Percentiles rank a stretch among this genome's conserved stretches.
Conservation (phyloP, 2,113 vertebrate genomes). For the Loxodonta africana region DNA sequence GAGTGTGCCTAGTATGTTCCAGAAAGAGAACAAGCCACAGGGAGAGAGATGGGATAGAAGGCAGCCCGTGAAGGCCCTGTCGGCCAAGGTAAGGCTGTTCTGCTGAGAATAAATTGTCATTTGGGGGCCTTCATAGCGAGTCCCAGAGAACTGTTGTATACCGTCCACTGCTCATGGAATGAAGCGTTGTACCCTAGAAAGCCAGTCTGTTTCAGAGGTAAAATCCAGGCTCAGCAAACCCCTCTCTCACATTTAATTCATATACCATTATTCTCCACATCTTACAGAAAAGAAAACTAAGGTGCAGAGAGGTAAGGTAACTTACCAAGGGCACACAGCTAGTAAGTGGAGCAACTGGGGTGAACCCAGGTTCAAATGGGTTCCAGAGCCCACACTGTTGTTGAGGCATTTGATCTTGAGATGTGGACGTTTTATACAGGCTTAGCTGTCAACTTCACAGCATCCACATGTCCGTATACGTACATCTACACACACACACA, state of each 20-base stretch:
- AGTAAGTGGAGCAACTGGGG: background rate
- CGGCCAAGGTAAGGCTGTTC: background rate
- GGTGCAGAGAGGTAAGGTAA: background rate
- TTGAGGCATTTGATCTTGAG: slow-evolving; percentile 3
- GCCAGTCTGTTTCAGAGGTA: background rate
- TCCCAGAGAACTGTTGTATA: background rate
- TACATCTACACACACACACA: no score
- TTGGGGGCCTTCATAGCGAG: background rate
- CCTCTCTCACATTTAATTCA: background rate
- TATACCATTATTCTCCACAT: background rate
- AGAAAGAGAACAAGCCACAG: background rate
- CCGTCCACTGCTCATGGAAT: background rate
- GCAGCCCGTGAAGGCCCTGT: background rate
- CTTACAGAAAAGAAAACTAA: no score
- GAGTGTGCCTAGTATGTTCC: background rate
- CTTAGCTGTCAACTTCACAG: background rate
- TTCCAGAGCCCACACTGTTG: background rate
- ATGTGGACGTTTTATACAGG: background rate
- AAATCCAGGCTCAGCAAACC: background rate
- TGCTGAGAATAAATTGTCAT: slow-evolving; percentile 7
- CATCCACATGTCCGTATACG: background rate
- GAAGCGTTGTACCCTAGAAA: slow-evolving; percentile 8
- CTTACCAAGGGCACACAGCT: background rate
- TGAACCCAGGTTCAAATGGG: background rate
- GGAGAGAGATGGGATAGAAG: background rate